Conservation (phyloP, 2,797 vertebrate genomes). For the Psittacula derbiana region DNA sequence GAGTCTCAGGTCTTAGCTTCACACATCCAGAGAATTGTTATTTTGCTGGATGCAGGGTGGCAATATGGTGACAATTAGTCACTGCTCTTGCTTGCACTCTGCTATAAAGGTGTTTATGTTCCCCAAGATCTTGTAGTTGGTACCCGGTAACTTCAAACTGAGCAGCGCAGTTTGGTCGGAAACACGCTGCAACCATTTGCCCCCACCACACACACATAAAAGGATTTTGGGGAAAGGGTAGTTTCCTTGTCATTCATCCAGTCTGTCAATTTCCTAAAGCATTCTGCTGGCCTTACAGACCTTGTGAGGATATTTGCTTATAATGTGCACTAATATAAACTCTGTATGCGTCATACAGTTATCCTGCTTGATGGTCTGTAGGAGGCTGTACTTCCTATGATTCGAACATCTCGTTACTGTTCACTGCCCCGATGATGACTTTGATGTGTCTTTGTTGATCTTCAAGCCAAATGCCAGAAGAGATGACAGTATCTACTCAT, state of each 20-base stretch:
- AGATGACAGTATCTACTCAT: not conserved
- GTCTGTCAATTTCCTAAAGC: not conserved
- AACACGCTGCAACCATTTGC: not conserved
- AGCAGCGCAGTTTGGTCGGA: not conserved
- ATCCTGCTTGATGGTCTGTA: not conserved
- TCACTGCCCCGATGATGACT: not conserved
- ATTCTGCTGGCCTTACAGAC: not conserved
- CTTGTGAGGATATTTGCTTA: not conserved
- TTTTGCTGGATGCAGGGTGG: not conserved
- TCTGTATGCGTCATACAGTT: rapidly evolving
- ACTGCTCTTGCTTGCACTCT: not conserved
- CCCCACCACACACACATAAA: not conserved
- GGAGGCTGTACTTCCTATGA: not conserved
- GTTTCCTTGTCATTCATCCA: not conserved
- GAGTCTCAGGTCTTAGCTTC: not conserved
- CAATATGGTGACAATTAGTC: rapidly evolving
- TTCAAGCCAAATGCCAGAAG: not conserved
- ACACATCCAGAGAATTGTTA: not conserved
- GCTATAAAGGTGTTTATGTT: not conserved
- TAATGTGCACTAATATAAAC: not conserved
- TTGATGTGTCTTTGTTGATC: not conserved
- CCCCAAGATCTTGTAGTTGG: not conserved
- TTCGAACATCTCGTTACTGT: not conserved
- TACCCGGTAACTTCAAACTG: not conserved
- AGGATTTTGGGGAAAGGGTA: not conserved